phyloP scores from a whole-genome alignment of 2,888 invertebrate species.

The Pheosia gnoma region DNA sequence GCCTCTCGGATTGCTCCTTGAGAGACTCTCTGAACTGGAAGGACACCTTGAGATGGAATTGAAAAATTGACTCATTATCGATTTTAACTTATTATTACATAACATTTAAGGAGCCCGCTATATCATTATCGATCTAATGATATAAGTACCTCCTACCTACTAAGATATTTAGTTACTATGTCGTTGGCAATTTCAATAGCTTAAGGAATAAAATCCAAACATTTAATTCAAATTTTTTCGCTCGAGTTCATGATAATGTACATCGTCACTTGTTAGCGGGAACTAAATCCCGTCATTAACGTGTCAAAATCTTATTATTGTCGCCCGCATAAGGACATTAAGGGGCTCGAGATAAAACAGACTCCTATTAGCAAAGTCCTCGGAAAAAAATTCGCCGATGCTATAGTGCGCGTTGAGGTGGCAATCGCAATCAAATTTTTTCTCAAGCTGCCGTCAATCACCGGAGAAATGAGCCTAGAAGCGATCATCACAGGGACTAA shows the following conservation, averaged over 20 bases:
- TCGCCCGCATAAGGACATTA: slow-evolving; percentile 81
- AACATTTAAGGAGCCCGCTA: no score
- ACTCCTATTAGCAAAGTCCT: slow-evolving; percentile 74
- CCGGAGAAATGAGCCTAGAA: slow-evolving; percentile 77
- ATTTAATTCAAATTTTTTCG: no score
- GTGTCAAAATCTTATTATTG: slow-evolving; percentile 82
- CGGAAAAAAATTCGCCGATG: slow-evolving; percentile 71
- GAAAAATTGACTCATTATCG: slow-evolving; percentile 75
- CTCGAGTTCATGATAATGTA: not conserved
- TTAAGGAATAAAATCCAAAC: no score
- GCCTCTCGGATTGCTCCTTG: slow-evolving; percentile 56
- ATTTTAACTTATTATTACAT: slow-evolving; percentile 20
- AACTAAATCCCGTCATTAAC: slow-evolving; percentile 65
- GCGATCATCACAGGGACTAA: slow-evolving; percentile 73
- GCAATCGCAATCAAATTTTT: slow-evolving; percentile 81
- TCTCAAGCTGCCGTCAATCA: slow-evolving; percentile 76
- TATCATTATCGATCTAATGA: no score
- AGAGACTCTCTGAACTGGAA: slow-evolving; percentile 59
- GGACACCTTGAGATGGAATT: slow-evolving; percentile 74
- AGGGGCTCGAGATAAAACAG: slow-evolving; percentile 81
- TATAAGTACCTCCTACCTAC: no score
- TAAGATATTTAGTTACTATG: no score
- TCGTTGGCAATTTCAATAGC: no score
- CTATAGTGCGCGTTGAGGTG: slow-evolving; percentile 75
- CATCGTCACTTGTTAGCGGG: slow-evolving; percentile 5